Evolutionary conservation across 2,888 invertebrate species (phyloP), one percentile per base, ranked within the genome.

Genomic region (Polydrusus pterygomalis): DNA sequence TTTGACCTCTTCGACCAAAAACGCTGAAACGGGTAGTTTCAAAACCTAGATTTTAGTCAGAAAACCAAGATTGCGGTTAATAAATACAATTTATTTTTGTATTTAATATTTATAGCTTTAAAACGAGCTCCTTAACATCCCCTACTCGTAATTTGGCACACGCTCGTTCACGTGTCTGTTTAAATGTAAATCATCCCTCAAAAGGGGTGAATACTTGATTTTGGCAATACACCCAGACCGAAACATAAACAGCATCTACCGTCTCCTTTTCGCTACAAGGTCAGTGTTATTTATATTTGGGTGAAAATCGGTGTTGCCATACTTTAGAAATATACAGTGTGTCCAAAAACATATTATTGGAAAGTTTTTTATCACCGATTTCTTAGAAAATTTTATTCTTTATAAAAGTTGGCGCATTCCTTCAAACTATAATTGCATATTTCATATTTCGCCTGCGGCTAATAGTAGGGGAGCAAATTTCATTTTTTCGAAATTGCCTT

Each of bases 191-290:
- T 60, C 70, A 62, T 40, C 70, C 70, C 47, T 13, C n/a, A 34
- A 49, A 62, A 70, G n/a, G 67, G 56, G 64, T 71, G 71, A 71
- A 71, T 71, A 64, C 54, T 64, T 71, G 71, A 71, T 71, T 71
- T 63, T 15, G 20, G 54, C 58, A 43, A 40, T 49, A 70, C 13
- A 54, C 20, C 51, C 49, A 43, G 18, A 70, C 38, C n/a, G 30
- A 54, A 71, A 71, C 40, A 64, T 54, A 64, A 71, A 71, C 64
- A 56, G 30, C 64, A 18, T 38, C 38, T 13, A 45, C 43, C 43
- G 43, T 3, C 9, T 17, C n/a, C 25, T 6, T 20, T 25, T 67
- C 54, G 13, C 70, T 5, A 45, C 17, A 34, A 56, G 56, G 70
- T 70, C 62, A 60, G 60, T 49, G 63, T 34, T 65, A 72, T 72